Conservation (phyloP, 2,113 vertebrate species). For the Melozone crissalis region DNA sequence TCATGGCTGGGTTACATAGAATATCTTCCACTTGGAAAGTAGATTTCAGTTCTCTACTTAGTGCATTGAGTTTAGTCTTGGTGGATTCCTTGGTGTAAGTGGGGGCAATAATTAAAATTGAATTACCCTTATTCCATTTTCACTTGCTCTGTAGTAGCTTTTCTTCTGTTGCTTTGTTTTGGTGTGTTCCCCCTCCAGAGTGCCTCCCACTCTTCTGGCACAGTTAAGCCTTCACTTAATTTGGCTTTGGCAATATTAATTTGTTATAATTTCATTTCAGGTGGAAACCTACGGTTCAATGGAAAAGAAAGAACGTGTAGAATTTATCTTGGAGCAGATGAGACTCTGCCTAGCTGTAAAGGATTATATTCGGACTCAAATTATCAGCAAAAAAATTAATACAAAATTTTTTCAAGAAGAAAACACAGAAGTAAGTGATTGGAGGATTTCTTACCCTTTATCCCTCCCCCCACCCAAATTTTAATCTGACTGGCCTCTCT, state of each 20-base stretch:
- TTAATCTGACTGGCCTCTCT: neutral
- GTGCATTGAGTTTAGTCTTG: neutral
- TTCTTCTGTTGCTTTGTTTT: neutral
- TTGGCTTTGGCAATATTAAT: neutral
- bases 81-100: neutral
- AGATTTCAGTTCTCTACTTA: neutral
- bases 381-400: conserved; percentile 99
- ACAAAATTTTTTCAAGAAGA: conserved; percentile 98
- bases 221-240: neutral
- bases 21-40: neutral
- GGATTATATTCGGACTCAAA: conserved; percentile 97
- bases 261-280: conserved; percentile 65
- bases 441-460: neutral
- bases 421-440: conserved; percentile 85
- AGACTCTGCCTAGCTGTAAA: conserved; percentile 97
- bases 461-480: accelerated
- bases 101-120: neutral
- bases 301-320: conserved; percentile 98
- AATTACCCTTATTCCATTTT: neutral
- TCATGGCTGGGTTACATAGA: neutral
- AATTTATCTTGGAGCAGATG: conserved; percentile 99
- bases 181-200: neutral
- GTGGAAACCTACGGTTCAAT: conserved; percentile 99
- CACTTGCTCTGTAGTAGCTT: neutral
- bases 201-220: neutral